phyloP scores from a whole-genome alignment of 2,888 invertebrate species.

The Dasypolia templi region DNA sequence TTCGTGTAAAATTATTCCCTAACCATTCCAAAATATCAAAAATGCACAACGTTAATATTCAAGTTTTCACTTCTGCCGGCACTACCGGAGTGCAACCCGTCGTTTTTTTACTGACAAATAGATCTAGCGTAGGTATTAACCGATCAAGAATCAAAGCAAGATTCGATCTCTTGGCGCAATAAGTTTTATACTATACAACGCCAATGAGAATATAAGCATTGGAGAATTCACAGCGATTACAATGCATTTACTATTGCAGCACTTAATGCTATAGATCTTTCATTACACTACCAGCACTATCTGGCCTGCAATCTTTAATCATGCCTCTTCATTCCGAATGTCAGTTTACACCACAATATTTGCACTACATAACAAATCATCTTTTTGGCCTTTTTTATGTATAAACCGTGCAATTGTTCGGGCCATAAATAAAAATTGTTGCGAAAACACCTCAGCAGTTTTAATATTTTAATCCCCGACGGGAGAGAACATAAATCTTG shows the following conservation, averaged over 20 bases:
- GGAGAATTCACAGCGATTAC: background rate
- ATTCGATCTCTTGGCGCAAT: background rate
- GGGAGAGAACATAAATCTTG: conserved; percentile 81
- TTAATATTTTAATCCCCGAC: conserved; percentile 85
- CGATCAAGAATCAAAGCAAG: background rate
- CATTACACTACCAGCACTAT: conserved; percentile 2
- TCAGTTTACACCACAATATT: conserved; percentile 60
- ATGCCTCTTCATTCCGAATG: conserved; percentile 40
- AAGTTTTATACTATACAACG: background rate
- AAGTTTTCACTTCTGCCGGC: too few species aligned
- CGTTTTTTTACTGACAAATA: too few species aligned
- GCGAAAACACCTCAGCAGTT: conserved; percentile 86
- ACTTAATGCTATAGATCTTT: background rate
- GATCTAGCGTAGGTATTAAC: too few species aligned
- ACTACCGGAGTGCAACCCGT: too few species aligned
- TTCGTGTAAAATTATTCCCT: too few species aligned
- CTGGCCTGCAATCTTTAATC: conserved; percentile 24
- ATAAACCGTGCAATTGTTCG: conserved; percentile 80
- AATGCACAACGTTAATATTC: too few species aligned
- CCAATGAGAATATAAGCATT: background rate
- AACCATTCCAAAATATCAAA: too few species aligned
- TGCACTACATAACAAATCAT: conserved; percentile 82
- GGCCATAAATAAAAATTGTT: conserved; percentile 85
- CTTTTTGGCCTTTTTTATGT: conserved; percentile 72
- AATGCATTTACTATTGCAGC: background rate